Conservation (phyloP, 2,888 invertebrate genomes). For the Andrena camellia region DNA sequence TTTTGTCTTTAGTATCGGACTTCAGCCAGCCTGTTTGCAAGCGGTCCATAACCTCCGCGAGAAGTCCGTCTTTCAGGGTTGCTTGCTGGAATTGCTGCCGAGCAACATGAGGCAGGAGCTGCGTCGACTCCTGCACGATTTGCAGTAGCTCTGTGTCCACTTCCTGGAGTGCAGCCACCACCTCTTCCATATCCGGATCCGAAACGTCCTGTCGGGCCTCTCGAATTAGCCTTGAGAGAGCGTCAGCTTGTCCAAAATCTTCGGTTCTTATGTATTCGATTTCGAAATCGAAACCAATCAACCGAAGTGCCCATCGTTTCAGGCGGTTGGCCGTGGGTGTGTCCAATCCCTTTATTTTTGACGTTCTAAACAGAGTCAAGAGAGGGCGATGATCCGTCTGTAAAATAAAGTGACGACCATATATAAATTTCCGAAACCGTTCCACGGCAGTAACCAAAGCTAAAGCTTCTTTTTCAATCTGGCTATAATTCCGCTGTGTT, state of each 20-base stretch:
- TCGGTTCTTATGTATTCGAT: slow-evolving; percentile 1
- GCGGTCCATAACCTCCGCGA: not conserved
- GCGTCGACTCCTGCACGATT: not conserved
- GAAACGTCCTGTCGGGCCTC: no score
- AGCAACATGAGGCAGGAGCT: not conserved
- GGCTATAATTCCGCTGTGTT: slow-evolving; percentile 4
- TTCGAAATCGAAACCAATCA: not conserved
- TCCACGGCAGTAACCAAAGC: not conserved
- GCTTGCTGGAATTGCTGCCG: not conserved
- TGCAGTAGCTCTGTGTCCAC: not conserved
- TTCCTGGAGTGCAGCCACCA: not conserved
- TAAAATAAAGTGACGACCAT: not conserved
- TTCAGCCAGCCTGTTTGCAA: not conserved
- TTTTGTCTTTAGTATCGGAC: not conserved
- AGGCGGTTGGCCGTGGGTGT: no score
- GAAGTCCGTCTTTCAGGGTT: not conserved
- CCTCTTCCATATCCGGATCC: no score
- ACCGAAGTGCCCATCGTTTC: not conserved
- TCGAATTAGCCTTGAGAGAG: no score
- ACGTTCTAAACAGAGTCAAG: not conserved
- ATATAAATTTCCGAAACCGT: not conserved
- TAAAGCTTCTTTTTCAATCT: not conserved
- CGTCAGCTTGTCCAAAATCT: no score
- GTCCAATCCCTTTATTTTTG: no score
- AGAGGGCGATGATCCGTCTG: not conserved